phyloP scores from a whole-genome alignment of 2,797 vertebrate genomes.

The Cyprinella venusta region DNA sequence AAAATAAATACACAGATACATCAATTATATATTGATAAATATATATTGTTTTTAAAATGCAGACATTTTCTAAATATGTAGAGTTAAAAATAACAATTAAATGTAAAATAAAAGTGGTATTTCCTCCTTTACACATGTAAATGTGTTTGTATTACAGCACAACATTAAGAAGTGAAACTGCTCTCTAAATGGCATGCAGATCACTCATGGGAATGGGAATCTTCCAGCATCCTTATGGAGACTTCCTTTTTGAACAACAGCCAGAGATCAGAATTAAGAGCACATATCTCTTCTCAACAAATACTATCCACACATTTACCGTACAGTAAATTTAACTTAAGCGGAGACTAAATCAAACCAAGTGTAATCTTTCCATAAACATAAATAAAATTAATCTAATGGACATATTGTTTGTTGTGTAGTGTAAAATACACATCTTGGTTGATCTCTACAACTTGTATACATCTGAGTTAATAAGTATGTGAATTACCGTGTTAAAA shows the following conservation, averaged over 20 bases:
- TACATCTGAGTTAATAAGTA: slow-evolving; percentile 31
- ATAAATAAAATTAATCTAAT: background rate
- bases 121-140: slow-evolving; percentile 3
- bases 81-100: background rate
- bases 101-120: background rate
- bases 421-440: background rate
- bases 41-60: background rate
- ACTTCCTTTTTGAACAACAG: slow-evolving; percentile 48
- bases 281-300: background rate
- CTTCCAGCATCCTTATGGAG: slow-evolving; percentile 49
- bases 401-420: too few species aligned
- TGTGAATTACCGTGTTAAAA: background rate
- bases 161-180: slow-evolving; percentile 39
- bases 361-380: background rate
- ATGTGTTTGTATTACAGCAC: slow-evolving; percentile 16
- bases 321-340: background rate
- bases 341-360: background rate
- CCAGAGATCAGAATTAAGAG: slow-evolving; percentile 33
- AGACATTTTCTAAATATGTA: background rate
- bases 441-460: background rate
- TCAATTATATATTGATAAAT: background rate
- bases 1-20: background rate
- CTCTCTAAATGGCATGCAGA: background rate
- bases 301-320: background rate
- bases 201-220: slow-evolving; percentile 44